Evolutionary conservation across 2,113 vertebrate genomes (phyloP), one percentile per base, ranked within the genome.

Genomic region (Procapra przewalskii): DNA sequence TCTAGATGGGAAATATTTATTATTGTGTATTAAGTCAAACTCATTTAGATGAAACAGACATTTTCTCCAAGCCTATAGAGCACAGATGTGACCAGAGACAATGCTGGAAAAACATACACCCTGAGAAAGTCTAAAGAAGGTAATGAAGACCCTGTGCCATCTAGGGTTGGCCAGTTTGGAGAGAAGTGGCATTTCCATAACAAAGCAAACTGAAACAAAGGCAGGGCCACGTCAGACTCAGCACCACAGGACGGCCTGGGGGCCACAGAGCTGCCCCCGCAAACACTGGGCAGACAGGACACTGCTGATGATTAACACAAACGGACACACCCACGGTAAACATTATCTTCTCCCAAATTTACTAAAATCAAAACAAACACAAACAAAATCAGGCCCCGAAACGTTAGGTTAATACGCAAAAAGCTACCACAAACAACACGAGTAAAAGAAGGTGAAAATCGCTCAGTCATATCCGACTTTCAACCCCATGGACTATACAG

Each of bases 141-240:
- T 62, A 21, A 19, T 43, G 93, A 97, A 94, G 89, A 96, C 82
- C 40, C 81, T 75, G 25, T 16, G 86, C 87, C 48, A 81, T 54
- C 67, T 92, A 92, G 90, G 52, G 31, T 31, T 84, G 84, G 67
- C 80, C 86, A 92, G n/a, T 90, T 48, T 48, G 0, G 40, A 75
- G 48, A 40, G 27, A 84, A 94, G 81, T 17, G n/a, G 33, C 75
- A 40, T 95, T 96, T 97, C 89, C 94, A 95, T 14, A 97, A 82
- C 87, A 29, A 85, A 96, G 40, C 1, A 54, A 93, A 97, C 50
- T 71, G 88, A 92, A 97, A 96, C 87, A 91, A 86, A 79, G 54
- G 31, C 25, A 36, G 25, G 33, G n/a, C 25, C 27, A 29, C 3
- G 43, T 29, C 27, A 27, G 27, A 23, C 67, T 40, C 54, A 19